Evolutionary conservation across 2,797 vertebrate species (phyloP).

Genomic region (Leptatherina wallacei): DNA sequence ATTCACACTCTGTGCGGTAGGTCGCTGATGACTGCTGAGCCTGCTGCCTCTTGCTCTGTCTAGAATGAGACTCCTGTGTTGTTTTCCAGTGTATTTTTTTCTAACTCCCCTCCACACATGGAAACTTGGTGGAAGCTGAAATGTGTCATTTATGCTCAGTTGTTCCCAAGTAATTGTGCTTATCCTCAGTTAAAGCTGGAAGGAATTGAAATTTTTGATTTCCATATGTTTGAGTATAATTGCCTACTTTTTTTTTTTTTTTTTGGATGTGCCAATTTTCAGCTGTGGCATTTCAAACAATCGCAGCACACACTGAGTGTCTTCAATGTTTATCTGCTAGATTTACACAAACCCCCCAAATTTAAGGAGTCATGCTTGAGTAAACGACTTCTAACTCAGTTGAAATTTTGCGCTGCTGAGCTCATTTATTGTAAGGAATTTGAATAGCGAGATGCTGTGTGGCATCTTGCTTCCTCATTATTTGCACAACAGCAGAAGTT

Average conservation of each 20-base stretch:
- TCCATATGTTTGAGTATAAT: neutral
- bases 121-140: constrained; percentile 49
- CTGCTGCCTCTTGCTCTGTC: constrained; percentile 64
- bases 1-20: constrained; percentile 82
- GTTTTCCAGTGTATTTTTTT: constrained; percentile 22
- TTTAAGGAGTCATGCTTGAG: constrained; percentile 19
- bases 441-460: constrained; percentile 36
- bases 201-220: constrained; percentile 9
- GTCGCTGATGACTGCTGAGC: constrained; percentile 70
- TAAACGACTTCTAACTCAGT: constrained; percentile 21
- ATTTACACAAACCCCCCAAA: constrained; percentile 20
- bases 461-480: constrained; percentile 51
- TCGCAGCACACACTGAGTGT: neutral
- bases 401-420: constrained; percentile 27
- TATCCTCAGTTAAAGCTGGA: constrained; percentile 12
- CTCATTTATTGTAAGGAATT: constrained; percentile 48
- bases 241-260: neutral
- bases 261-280: neutral
- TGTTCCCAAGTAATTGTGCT: constrained; percentile 33
- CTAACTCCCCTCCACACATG: constrained; percentile 27
- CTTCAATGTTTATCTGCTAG: constrained; percentile 20
- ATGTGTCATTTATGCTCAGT: constrained; percentile 48
- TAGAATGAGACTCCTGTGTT: constrained; percentile 51
- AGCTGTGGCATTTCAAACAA: constrained; percentile 6
- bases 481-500: constrained; percentile 50